Conservation (phyloP, 2,113 vertebrate species). For the Syngnathus typhle region DNA sequence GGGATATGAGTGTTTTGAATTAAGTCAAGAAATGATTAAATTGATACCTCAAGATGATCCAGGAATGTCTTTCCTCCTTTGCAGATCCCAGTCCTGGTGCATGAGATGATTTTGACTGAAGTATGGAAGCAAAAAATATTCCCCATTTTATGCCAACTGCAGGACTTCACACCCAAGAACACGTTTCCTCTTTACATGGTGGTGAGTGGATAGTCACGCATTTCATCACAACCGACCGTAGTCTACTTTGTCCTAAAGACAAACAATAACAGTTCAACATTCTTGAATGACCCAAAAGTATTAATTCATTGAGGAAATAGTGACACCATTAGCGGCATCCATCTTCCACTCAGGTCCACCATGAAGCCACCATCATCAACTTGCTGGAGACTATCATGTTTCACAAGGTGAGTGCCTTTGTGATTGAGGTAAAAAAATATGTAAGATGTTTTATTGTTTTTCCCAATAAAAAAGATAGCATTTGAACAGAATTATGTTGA, state of each 20-base stretch:
- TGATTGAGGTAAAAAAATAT: neutral
- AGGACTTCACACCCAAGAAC: conserved; percentile 85
- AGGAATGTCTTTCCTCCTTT: conserved; percentile 17
- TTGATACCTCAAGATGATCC: neutral
- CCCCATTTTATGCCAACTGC: conserved; percentile 79
- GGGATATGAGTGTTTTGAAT: too few species aligned
- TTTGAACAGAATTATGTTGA: neutral
- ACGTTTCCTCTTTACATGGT: conserved; percentile 90
- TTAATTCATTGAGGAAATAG: neutral
- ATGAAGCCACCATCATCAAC: conserved; percentile 91
- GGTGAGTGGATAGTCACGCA: conserved; percentile 71
- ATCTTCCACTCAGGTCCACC: conserved; percentile 73
- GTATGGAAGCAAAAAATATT: conserved; percentile 93
- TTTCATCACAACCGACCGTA: too few species aligned
- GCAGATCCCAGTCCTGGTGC: conserved; percentile 80
- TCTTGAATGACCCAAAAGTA: neutral
- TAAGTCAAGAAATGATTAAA: too few species aligned
- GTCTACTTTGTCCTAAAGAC: too few species aligned
- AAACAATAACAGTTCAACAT: too few species aligned
- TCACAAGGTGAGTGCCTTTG: conserved; percentile 74
- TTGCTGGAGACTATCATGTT: conserved; percentile 90
- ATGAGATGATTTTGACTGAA: conserved; percentile 83
- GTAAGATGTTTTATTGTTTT: neutral
- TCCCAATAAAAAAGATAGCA: too few species aligned
- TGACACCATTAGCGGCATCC: neutral